These are phyloP conservation scores for Xenotilapia leptura DNA, from an alignment of 2,113 vertebrate species.

Conservation along the genomic window DNA sequence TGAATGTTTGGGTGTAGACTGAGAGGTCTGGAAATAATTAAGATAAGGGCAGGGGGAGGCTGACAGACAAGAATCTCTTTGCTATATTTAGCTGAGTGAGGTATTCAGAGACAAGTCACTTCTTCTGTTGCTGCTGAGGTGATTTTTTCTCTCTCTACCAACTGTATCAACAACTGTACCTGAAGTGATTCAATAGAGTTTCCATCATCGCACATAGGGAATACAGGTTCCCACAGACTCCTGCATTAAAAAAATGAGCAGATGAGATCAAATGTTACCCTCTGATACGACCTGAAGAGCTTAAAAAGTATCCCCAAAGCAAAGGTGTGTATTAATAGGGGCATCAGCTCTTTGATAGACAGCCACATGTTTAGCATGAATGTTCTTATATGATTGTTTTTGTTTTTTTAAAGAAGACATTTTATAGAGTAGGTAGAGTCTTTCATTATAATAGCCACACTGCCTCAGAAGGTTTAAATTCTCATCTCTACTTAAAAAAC, in stretches of 20 bases:
- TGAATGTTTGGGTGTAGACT: conserved; percentile 14
- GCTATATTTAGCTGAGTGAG: conserved; percentile 55
- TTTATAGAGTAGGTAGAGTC: background rate
- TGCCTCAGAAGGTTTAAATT: background rate
- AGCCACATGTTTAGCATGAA: background rate
- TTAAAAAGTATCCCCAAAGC: background rate
- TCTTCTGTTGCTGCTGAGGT: background rate
- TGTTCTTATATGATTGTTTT: background rate
- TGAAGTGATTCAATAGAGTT: background rate
- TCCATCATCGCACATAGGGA: background rate
- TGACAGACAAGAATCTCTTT: conserved; percentile 26
- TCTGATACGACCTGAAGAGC: background rate
- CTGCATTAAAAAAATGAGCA: background rate
- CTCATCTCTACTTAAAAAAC: background rate
- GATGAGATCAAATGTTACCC: background rate
- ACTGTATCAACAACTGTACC: background rate
- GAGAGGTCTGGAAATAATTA: conserved; percentile 64
- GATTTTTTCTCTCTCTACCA: background rate
- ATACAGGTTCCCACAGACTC: background rate
- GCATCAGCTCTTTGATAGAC: background rate
- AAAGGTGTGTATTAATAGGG: background rate
- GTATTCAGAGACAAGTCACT: conserved; percentile 23
- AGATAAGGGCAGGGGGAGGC: conserved; percentile 45
- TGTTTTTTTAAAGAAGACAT: background rate
- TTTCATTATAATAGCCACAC: background rate